Conservation (phyloP, 2,113 vertebrate species). For the Spizaetus ornatus region DNA sequence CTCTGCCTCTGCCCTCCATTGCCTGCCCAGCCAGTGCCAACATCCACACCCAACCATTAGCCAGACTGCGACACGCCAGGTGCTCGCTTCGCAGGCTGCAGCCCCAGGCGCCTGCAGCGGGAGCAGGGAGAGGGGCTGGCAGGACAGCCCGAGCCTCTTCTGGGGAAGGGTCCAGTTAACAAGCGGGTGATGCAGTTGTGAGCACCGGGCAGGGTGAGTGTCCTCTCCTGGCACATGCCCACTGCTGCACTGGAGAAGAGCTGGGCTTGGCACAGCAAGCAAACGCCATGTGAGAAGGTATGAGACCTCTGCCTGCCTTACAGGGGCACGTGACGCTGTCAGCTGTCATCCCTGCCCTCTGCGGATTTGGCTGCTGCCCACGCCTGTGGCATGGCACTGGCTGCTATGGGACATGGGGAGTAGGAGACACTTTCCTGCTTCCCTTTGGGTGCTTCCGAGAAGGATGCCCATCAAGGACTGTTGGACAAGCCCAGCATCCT, state of each 20-base stretch:
- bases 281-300: not conserved
- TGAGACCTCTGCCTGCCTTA: not conserved
- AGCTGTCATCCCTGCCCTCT: not conserved
- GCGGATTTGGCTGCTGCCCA: not conserved
- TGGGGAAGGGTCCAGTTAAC: not conserved
- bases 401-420: not conserved
- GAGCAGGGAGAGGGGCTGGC: not conserved
- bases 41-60: fast-evolving
- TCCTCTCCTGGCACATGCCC: not conserved
- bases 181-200: fast-evolving
- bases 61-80: fast-evolving
- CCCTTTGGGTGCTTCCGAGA: not conserved
- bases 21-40: not conserved
- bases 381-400: not conserved
- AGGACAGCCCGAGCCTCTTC: fast-evolving
- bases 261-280: not conserved
- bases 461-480: not conserved
- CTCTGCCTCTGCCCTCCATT: not conserved
- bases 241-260: not conserved
- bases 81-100: fast-evolving
- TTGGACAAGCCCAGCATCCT: not conserved
- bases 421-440: not conserved
- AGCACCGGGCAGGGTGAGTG: not conserved
- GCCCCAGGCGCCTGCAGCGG: fast-evolving
- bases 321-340: not conserved